Evolutionary conservation across 1,140 invertebrate species (phyloP).

Genomic region (Lysiphlebus fabarum): DNA sequence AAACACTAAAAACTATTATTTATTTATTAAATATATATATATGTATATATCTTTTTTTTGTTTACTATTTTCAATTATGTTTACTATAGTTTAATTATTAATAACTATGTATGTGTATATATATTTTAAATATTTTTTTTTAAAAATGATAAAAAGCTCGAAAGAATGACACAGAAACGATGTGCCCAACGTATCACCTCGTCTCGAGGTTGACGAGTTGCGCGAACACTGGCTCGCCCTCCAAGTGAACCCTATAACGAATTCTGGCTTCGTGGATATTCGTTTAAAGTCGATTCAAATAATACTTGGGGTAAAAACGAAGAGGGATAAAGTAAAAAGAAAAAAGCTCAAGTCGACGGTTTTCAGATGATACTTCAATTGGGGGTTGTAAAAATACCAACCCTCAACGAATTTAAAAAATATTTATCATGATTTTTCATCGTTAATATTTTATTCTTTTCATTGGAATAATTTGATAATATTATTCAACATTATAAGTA

Average conservation of each 20-base stretch:
- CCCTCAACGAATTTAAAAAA: no score
- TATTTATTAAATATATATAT: no score
- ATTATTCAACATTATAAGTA: no score
- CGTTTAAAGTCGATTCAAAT: slow-evolving; percentile 27
- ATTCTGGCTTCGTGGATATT: slow-evolving; percentile 26
- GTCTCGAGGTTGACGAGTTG: slow-evolving; percentile 23
- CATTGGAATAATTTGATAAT: no score
- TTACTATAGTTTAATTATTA: no score
- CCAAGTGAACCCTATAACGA: slow-evolving; percentile 15
- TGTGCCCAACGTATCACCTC: slow-evolving; percentile 13
- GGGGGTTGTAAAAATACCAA: background rate
- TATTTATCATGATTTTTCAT: no score
- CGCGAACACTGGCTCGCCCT: slow-evolving; percentile 28
- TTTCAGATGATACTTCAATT: slow-evolving; percentile 22
- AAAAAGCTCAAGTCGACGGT: background rate
- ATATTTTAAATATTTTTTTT: background rate
- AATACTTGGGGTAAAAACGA: background rate
- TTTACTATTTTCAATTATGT: no score
- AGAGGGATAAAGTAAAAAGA: slow-evolving; percentile 20
- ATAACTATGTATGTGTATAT: no score
- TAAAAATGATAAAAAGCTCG: background rate
- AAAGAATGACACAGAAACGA: background rate
- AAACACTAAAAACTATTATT: no score
- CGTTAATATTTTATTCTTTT: no score
- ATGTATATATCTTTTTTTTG: no score